Percentiles rank a stretch among this genome's conserved stretches.
Evolutionary conservation across 2,113 vertebrate species (phyloP).

Genomic region (chimpanzee (Pan troglodytes)): NHGRI_mPanTro3-v2.1_pri NC_072413.2:73294001-73294500

Average conservation of each 20-base stretch:
- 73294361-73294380: constrained; percentile 30
- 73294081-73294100: not conserved
- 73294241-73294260: not conserved
- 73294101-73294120: constrained; percentile 52
- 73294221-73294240: not conserved
- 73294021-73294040: not conserved
- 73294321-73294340: not conserved
- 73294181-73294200: not conserved
- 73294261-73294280: not conserved
- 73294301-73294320: constrained; percentile 54
- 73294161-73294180: not conserved
- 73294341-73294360: constrained; percentile 21
- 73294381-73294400: constrained; percentile 75
- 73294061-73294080: not conserved
- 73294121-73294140: constrained; percentile 21
- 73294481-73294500: not conserved
- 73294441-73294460: not conserved
- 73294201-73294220: not conserved
- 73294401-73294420: constrained; percentile 68
- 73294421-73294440: constrained; percentile 58
- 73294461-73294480: not conserved
- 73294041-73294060: not conserved
- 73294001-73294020: not conserved
- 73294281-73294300: constrained; percentile 40
- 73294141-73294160: not conserved